Conservation (phyloP, 2,113 vertebrate genomes). For the Felis catus region DNA sequence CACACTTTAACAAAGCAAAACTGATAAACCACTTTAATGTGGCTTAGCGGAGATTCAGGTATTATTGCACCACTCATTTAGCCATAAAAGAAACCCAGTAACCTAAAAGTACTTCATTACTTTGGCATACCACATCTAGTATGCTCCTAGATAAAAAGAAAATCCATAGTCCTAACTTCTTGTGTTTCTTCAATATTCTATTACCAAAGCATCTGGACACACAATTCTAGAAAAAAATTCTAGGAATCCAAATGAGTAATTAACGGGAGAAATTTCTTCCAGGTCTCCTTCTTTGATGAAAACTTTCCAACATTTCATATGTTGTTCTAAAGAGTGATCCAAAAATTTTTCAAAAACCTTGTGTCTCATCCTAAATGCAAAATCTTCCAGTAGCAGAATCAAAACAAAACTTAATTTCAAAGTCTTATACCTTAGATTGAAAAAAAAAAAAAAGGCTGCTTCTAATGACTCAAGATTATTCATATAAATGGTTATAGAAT, state of each 20-base stretch:
- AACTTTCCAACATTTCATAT: conserved; percentile 55
- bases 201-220: conserved; percentile 26
- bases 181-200: conserved; percentile 35
- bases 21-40: not conserved
- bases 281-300: conserved; percentile 46
- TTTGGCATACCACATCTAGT: not conserved
- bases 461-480: conserved; percentile 10
- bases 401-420: conserved; percentile 60
- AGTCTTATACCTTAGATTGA: not conserved
- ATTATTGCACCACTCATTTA: conserved; percentile 14
- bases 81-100: conserved; percentile 48
- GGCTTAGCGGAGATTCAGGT: not conserved
- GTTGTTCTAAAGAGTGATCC: conserved; percentile 12
- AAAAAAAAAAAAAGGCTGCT: not conserved
- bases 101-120: conserved; percentile 45
- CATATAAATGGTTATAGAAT: not conserved
- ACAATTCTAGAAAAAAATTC: conserved; percentile 20
- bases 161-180: conserved; percentile 21
- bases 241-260: conserved; percentile 54
- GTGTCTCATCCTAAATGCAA: conserved; percentile 16
- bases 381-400: conserved; percentile 61
- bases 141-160: not conserved
- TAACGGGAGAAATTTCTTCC: conserved; percentile 55
- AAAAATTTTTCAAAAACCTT: conserved; percentile 48
- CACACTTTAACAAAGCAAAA: conserved; percentile 18